Evolutionary conservation across 2,888 invertebrate species (phyloP), one percentile per base, ranked within the genome.

Genomic region (Nymphalis urticae): DNA sequence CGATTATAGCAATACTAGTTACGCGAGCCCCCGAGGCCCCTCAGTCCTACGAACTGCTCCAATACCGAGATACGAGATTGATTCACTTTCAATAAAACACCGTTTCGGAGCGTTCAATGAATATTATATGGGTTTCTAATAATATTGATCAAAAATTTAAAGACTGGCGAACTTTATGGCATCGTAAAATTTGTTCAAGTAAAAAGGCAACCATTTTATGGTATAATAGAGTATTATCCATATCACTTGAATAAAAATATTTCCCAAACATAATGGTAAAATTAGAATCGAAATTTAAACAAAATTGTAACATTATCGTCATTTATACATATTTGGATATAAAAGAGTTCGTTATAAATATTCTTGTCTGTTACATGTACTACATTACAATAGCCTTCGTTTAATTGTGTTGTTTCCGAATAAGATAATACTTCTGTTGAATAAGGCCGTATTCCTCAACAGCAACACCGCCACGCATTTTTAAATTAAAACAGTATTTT

Each of bases 51-150:
- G 66, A 62, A 66, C 62, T 19, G 58, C 58, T 64, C 42, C 42
- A 59, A 64, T 64, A 48, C 54, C 54, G 48, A 42, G 53, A 62
- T 24, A 53, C 53, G 65, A 51, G 50, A 59, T 54, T 62, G 66
- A 54, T 61, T 54, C 60, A 36, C 67, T 69, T 68, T 72, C 67
- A 69, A 72, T 70, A 69, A 67, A 70, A 69, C 67, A 65, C 58
- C 65, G 64, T 64, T 69, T 56, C 48, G 56, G 59, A 59, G 48
- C 54, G 48, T 61, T 66, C 36, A 62, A 53, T 66, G 61, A 66
- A 66, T 62, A 62, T 66, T 62, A 62, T 66, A 62, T 54, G 61
- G 48, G 48, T 24, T 48, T 48, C 61, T 62, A 54, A 66, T 56
- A 66, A 66, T 53, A 32, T 48, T 54, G 54, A 61, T 62, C 48